phyloP scores from a whole-genome alignment of 2,888 invertebrate species.

The Lithophane leautieri region DNA sequence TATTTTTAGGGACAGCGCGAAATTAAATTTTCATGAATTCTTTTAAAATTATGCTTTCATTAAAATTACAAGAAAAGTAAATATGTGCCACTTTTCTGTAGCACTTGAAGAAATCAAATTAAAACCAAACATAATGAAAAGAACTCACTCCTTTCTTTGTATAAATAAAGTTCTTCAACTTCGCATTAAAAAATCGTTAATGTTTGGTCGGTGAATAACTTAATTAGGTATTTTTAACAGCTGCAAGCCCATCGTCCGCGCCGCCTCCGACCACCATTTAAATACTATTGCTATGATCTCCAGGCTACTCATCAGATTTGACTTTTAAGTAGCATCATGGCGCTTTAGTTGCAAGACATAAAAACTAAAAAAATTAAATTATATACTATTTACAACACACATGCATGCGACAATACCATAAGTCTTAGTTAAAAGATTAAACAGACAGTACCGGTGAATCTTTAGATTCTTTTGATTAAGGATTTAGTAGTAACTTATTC shows the following conservation, averaged over 20 bases:
- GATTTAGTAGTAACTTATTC: not conserved
- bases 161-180: conserved; percentile 30
- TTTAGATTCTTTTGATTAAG: not conserved
- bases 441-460: not conserved
- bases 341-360: not conserved
- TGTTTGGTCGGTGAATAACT: not conserved
- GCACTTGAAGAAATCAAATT: conserved; percentile 47
- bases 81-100: conserved; percentile 17
- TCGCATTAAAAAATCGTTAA: conserved; percentile 17
- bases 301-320: not conserved
- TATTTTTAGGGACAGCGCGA: not conserved
- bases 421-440: not conserved
- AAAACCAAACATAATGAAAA: conserved; percentile 40
- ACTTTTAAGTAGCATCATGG: not conserved
- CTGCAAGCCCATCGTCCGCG: no score
- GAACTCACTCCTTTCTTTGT: conserved; percentile 11
- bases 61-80: conserved; percentile 42
- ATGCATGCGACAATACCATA: not conserved
- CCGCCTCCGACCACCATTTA: no score
- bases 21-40: conserved; percentile 23
- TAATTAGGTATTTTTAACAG: not conserved
- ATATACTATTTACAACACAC: not conserved
- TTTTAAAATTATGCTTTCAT: conserved; percentile 36
- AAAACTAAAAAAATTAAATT: not conserved
- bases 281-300: no score